These are phyloP conservation scores for Drosophila cognata DNA, from an alignment of 2,888 invertebrate genomes.

Conservation along the genomic window DNA sequence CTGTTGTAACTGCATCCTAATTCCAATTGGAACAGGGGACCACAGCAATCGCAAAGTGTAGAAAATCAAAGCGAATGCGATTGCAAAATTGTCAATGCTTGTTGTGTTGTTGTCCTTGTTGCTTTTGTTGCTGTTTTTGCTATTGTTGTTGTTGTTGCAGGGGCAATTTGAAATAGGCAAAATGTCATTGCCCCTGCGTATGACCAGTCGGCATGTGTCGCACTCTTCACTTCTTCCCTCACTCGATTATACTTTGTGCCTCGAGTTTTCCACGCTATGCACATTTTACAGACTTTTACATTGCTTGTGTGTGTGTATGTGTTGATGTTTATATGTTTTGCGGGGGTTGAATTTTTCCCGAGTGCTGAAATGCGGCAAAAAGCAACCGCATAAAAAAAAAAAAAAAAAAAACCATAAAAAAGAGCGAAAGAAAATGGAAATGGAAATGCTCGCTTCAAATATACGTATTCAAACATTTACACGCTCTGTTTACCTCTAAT, in stretches of 20 bases:
- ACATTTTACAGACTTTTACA: constrained; percentile 50
- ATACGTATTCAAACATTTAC: constrained; percentile 73
- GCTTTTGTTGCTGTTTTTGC: constrained; percentile 8
- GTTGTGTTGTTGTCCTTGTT: constrained; percentile 1
- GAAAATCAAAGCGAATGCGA: constrained; percentile 71
- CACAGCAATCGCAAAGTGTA: constrained; percentile 59
- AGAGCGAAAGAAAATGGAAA: constrained; percentile 23
- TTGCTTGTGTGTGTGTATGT: constrained; percentile 19
- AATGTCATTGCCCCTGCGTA: constrained; percentile 72
- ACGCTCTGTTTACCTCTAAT: constrained; percentile 79
- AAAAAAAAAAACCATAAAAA: not conserved
- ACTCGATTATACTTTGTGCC: constrained; percentile 48
- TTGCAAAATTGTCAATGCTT: constrained; percentile 57
- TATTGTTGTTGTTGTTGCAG: constrained; percentile 17
- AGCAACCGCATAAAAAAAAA: constrained; percentile 32
- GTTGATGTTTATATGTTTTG: constrained; percentile 13
- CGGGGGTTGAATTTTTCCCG: constrained; percentile 42
- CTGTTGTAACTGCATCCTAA: constrained; percentile 52
- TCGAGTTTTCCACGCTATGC: constrained; percentile 37
- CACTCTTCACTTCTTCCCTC: constrained; percentile 45
- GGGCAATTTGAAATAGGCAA: constrained; percentile 62
- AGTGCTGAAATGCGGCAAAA: constrained; percentile 53
- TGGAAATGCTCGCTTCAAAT: constrained; percentile 46
- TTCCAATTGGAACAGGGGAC: constrained; percentile 25
- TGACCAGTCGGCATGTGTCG: constrained; percentile 47